phyloP scores from a whole-genome alignment of 1,140 invertebrate species.

The Sitodiplosis mosellana region DNA sequence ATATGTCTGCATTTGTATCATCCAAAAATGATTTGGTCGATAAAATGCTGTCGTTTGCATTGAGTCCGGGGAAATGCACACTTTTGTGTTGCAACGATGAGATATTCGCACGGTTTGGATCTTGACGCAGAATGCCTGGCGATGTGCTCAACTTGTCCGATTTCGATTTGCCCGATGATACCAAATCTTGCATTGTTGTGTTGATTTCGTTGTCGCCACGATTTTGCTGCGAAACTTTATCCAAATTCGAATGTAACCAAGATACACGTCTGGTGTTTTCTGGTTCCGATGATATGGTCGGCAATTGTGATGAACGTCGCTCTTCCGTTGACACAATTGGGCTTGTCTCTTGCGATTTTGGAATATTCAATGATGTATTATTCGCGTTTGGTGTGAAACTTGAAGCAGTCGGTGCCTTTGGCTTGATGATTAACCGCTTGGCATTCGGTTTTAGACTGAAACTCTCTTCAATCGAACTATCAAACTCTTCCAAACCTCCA shows the following conservation, averaged over 20 bases:
- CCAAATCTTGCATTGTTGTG: not conserved
- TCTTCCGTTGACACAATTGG: too few species aligned
- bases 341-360: not conserved
- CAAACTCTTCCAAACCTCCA: constrained; percentile 48
- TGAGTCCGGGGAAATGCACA: not conserved
- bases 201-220: constrained; percentile 3
- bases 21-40: not conserved
- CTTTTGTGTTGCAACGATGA: not conserved
- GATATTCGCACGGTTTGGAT: not conserved
- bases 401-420: constrained; percentile 9
- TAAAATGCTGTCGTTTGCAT: not conserved
- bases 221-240: constrained; percentile 12
- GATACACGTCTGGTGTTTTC: constrained; percentile 14
- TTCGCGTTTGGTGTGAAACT: not conserved
- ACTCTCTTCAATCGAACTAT: constrained; percentile 38
- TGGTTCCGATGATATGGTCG: not conserved
- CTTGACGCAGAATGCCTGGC: too few species aligned
- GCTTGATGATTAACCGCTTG: constrained; percentile 38
- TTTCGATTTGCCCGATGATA: not conserved
- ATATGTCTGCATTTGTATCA: constrained; percentile 2
- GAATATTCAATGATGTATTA: not conserved
- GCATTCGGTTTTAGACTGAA: constrained; percentile 40
- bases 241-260: constrained; percentile 19
- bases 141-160: not conserved
- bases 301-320: not conserved